Evolutionary conservation across 2,797 vertebrate species (phyloP), one percentile per base, ranked within the genome.

Genomic region (Cynopterus sphinx): DNA sequence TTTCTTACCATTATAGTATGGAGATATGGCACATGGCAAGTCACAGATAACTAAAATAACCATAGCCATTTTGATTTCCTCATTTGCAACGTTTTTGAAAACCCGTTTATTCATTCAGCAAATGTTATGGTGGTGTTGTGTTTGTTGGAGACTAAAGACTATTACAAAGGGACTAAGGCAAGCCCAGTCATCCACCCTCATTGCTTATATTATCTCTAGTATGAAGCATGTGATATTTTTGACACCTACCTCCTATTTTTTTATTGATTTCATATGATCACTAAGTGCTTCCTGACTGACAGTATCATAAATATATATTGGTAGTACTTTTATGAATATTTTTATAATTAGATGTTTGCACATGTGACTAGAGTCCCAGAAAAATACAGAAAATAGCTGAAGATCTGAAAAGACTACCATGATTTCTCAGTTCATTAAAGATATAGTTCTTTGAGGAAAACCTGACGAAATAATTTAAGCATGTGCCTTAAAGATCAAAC

Each of bases 21-120:
- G 71, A 75, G 81, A 61, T 17, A 46, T 16, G 55, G 79, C 53
- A 87, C 46, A 65, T 31, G 16, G 46, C 11, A 81, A 68, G 59
- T 59, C 17, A 49, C 28, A 83, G 55, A 13, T 59, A 63, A 39
- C 36, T 46, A 59, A 87, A 82, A 79, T 73, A 87, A 15, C 46
- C 33, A 8, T 57, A 33, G 43, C 55, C 24, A 65, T 85, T 95
- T 95, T 89, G 31, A 87, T 92, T 86, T 95, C 71, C 55, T 96
- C 55, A 33, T 93, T 59, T 91, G 36, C 16, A 85, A 43, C 28
- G 79, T 70, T 95, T 92, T 61, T 19, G 1, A 65, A 71, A 87
- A 68, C 3, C 13, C 55, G 82, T 7, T n/a, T 65, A 57, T 15
- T 68, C 28, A 93, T 73, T 75, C 49, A 53, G 36, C 16, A 26